A percentile compares a stretch with the other conserved stretches of the same genome.
Conservation (phyloP, 2,797 vertebrate species). For the Coregonus suidteri region DNA sequence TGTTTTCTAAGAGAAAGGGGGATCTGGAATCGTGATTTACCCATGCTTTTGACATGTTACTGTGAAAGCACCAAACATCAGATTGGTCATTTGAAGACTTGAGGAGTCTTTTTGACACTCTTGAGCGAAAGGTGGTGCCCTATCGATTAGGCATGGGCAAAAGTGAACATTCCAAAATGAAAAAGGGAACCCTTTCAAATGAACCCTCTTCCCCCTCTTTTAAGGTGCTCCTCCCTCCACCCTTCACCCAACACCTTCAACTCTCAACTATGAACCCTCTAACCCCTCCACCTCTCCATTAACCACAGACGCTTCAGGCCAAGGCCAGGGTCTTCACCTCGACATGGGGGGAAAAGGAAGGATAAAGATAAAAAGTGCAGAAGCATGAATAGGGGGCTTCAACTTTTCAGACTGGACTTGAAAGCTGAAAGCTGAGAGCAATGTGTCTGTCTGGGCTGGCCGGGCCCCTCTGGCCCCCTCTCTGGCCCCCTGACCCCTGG, state of each 20-base stretch:
- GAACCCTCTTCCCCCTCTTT: not conserved
- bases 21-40: conserved; percentile 11
- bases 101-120: not conserved
- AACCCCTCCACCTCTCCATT: conserved; percentile 16
- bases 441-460: conserved; percentile 33
- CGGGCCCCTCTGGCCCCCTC: conserved; percentile 29
- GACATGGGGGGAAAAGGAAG: conserved; percentile 27
- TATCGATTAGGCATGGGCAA: conserved; percentile 43
- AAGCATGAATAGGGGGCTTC: conserved; percentile 49
- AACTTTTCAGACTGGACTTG: conserved; percentile 54
- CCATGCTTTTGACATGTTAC: not conserved
- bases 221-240: not conserved
- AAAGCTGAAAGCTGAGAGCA: conserved; percentile 53
- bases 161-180: conserved; percentile 29
- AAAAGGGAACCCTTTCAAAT: conserved; percentile 20
- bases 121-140: conserved; percentile 20
- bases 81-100: conserved; percentile 24
- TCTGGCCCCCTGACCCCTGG: conserved; percentile 33
- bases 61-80: not conserved
- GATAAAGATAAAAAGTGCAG: conserved; percentile 5
- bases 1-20: not conserved
- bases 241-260: not conserved
- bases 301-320: not conserved
- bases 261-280: not conserved
- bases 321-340: conserved; percentile 43